Conservation (phyloP, 2,113 vertebrate genomes). For the Centrocercus urophasianus region DNA sequence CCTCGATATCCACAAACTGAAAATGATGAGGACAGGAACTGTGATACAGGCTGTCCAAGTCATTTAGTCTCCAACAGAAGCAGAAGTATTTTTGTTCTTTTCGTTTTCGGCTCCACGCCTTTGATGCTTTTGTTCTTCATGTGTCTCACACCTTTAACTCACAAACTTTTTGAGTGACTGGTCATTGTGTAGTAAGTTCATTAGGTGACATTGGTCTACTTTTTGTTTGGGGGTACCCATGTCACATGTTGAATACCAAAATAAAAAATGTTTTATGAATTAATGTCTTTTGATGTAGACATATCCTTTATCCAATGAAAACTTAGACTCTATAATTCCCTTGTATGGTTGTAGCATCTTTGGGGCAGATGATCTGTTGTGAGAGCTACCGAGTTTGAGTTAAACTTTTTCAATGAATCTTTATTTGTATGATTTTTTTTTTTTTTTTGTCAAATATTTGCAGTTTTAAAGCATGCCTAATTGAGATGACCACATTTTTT, state of each 20-base stretch:
- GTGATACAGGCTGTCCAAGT: neutral
- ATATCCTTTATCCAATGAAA: neutral
- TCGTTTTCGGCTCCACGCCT: neutral
- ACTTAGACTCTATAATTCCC: neutral
- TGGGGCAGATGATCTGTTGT: neutral
- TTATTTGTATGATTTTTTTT: neutral
- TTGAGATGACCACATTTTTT: constrained; percentile 33
- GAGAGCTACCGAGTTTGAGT: neutral
- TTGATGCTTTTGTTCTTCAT: neutral
- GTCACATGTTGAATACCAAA: neutral
- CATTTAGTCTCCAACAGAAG: neutral
- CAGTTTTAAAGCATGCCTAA: constrained; percentile 28
- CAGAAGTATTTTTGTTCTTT: neutral
- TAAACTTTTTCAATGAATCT: neutral
- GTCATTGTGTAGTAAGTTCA: neutral
- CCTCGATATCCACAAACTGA: neutral
- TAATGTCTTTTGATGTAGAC: neutral
- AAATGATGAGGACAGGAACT: neutral
- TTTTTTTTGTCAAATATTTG: neutral
- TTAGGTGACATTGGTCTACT: neutral
- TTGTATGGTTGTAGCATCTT: neutral
- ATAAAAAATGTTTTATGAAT: neutral
- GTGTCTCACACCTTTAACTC: neutral
- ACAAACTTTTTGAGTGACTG: neutral
- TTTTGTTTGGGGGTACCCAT: neutral